These are phyloP conservation scores for Berghia stephanieae DNA, from an alignment of 1,140 invertebrate genomes.

Conservation along the genomic window DNA sequence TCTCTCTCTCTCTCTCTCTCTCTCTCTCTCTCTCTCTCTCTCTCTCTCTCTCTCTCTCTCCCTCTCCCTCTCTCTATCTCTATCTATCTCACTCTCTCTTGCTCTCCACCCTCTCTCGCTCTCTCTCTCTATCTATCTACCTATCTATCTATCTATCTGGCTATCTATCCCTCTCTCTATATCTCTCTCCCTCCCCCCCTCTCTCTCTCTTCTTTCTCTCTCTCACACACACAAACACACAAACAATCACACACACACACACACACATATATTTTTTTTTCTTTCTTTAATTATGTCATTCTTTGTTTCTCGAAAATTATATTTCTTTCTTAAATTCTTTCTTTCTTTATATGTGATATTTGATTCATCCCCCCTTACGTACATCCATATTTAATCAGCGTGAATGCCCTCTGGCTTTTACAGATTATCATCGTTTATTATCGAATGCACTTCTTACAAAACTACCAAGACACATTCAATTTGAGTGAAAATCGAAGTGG, in stretches of 20 bases:
- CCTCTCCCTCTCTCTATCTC: not conserved
- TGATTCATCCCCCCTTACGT: too few species aligned
- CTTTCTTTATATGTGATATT: too few species aligned
- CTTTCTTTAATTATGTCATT: not conserved
- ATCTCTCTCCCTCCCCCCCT: not conserved
- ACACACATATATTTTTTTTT: not conserved
- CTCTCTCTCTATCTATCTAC: not conserved
- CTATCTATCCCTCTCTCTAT: not conserved
- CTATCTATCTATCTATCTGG: not conserved
- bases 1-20: too few species aligned
- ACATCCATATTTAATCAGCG: too few species aligned
- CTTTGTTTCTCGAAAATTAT: not conserved
- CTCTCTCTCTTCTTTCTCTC: not conserved
- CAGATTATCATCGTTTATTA: too few species aligned
- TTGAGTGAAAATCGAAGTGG: too few species aligned
- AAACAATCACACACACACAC: too few species aligned
- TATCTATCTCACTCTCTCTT: not conserved
- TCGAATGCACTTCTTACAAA: too few species aligned
- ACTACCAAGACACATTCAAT: too few species aligned
- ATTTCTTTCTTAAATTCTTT: too few species aligned
- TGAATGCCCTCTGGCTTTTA: too few species aligned
- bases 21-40: conserved; percentile 6
- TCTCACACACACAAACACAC: too few species aligned
- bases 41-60: not conserved
- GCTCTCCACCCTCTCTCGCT: not conserved